A percentile compares a stretch with the other conserved stretches of the same genome.
Evolutionary conservation across 2,113 vertebrate species (phyloP).

Genomic region (Mola mola): DNA sequence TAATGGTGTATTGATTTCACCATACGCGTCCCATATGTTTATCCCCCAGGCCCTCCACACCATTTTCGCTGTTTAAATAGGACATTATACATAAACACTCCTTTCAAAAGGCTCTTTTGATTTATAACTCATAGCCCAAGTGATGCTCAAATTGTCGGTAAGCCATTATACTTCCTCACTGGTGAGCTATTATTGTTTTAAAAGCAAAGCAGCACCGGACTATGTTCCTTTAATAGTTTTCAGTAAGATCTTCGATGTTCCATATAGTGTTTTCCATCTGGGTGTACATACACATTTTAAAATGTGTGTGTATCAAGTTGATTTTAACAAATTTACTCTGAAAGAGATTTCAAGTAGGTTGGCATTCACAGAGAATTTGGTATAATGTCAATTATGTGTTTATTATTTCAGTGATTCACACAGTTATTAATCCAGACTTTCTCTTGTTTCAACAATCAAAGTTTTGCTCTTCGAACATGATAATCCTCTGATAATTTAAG

Average conservation of each 20-base stretch:
- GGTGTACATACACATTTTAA: neutral
- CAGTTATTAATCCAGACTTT: neutral
- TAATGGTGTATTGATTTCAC: conserved; percentile 80
- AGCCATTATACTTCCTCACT: conserved; percentile 57
- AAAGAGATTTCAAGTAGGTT: neutral
- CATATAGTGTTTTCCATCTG: conserved; percentile 4
- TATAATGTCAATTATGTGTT: neutral
- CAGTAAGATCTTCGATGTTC: conserved; percentile 31
- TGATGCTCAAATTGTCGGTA: conserved; percentile 50
- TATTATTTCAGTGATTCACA: neutral
- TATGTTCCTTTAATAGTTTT: conserved; percentile 51
- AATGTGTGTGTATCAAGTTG: conserved; percentile 10
- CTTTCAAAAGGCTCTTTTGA: conserved; percentile 66
- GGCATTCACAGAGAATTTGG: neutral
- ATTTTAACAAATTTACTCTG: neutral
- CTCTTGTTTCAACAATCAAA: neutral
- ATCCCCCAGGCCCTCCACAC: conserved; percentile 66
- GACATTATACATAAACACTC: conserved; percentile 77
- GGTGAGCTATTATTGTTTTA: conserved; percentile 57
- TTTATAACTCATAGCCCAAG: conserved; percentile 61
- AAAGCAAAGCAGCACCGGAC: conserved; percentile 37
- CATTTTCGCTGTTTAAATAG: conserved; percentile 73
- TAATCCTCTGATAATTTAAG: neutral
- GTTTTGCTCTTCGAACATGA: neutral
- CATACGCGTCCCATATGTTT: conserved; percentile 67